Conservation (phyloP, 64 coral and sea anemone genomes). For the Porites australiensis region DNA sequence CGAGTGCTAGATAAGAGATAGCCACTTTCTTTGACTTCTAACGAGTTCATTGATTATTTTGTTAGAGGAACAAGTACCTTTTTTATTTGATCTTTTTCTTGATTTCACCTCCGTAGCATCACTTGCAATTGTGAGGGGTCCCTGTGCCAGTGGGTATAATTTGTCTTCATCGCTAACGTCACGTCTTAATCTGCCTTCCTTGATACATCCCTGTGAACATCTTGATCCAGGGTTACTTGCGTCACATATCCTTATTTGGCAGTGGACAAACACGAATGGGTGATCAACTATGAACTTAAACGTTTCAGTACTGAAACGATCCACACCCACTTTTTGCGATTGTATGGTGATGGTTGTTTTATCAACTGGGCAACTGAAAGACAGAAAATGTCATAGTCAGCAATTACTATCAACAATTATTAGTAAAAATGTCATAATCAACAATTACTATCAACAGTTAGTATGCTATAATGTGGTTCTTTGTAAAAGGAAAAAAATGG, state of each 20-base stretch:
- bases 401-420: no score
- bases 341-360: not conserved
- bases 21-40: no score
- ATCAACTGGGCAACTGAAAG: not conserved
- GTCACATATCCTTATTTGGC: conserved; percentile 18
- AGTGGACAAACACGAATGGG: conserved; percentile 10
- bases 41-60: not conserved
- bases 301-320: not conserved
- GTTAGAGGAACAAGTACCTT: not conserved
- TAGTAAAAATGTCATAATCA: not conserved
- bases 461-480: no score
- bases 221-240: not conserved
- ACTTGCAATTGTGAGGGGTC: not conserved
- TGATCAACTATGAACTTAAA: conserved; percentile 23
- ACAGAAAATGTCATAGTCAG: not conserved
- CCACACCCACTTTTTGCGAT: not conserved
- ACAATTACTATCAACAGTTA: no score
- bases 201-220: not conserved
- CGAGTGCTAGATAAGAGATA: no score
- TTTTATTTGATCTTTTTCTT: not conserved
- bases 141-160: not conserved
- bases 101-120: not conserved
- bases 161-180: not conserved
- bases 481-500: no score
- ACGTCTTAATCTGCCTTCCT: not conserved